Base-by-base conservation (phyloP, 35 echinoderm and acorn worm species). In the Lytechinus variegatus region DNA sequence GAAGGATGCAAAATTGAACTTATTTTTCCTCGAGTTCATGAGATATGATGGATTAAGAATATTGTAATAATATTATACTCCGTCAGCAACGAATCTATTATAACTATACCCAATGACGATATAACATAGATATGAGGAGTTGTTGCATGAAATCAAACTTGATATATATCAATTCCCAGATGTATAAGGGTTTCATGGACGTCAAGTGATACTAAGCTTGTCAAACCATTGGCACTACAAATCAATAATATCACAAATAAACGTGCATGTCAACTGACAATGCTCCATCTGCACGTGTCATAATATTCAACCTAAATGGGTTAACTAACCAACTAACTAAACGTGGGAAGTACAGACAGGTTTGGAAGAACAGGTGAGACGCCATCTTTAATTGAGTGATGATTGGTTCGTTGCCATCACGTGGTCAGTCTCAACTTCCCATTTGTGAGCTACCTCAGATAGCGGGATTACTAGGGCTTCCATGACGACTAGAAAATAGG, bases 301-400 rank as follows among this genome's bases (percentile, higher is more conserved):
- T 79, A 79, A 79, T 79, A 79, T 79, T 79, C n/a, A 79, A 7
- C 66, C 66, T 79, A 79, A 79, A 79, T 79, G 66, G n/a, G 66
- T 79, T 79, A 24, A 79, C n/a, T 79, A 44, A 44, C 33, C 33
- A 44, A 44, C 33, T 44, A 44, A 44, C 33, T 24, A 79, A 79
- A 79, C 66, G 66, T 79, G 66, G 66, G 66, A 79, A 79, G 66
- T 79, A 79, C 4, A 24, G 66, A n/a, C 66, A 79, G 19, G 19
- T 44, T 44, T 16, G 19, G 66, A 24, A 79, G 21, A 44, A 44
- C 66, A 79, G 66, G 66, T 79, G 66, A 79, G 66, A n/a, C 66
- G 66, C 66, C 66, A 79, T 79, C 66, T 79, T 79, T 79, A 79
- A 79, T 79, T 79, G 66, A 7, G 66, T 79, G 66, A 79, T 79